These are phyloP conservation scores for Xerus inauris DNA, from an alignment of 2,113 vertebrate genomes.

Conservation along the genomic window DNA sequence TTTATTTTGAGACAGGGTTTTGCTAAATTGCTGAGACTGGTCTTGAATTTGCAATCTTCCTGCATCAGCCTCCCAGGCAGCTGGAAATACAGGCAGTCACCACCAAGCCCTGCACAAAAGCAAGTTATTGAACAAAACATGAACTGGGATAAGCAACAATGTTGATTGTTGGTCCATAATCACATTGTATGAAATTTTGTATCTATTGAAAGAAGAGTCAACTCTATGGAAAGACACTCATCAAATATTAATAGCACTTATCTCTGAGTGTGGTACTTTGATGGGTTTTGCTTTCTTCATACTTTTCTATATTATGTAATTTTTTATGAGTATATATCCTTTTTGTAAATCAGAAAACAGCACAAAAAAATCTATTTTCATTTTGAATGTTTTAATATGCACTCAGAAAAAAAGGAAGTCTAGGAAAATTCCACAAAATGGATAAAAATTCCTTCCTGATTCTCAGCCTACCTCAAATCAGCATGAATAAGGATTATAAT, in stretches of 20 bases:
- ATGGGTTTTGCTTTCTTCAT: not conserved
- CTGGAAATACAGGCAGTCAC: too few relatives aligned
- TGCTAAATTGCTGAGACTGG: too few relatives aligned
- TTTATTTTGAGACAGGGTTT: too few relatives aligned
- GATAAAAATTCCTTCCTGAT: slow-evolving; percentile 34
- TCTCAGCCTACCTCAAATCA: not conserved
- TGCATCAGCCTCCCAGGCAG: too few relatives aligned
- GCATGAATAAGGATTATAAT: not conserved
- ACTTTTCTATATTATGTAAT: not conserved
- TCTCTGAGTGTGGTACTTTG: not conserved
- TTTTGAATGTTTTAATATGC: not conserved
- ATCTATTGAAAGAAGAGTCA: slow-evolving; percentile 1
- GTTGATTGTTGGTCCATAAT: not conserved
- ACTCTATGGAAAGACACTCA: not conserved
- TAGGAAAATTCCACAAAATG: not conserved
- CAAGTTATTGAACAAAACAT: not conserved
- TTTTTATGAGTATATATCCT: not conserved
- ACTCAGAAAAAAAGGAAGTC: not conserved
- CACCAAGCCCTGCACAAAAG: not conserved
- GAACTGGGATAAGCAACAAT: too few relatives aligned
- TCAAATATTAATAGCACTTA: not conserved
- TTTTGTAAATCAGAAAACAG: not conserved
- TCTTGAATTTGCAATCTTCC: too few relatives aligned
- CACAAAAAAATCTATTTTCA: not conserved
- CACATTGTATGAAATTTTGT: not conserved